phyloP scores from a whole-genome alignment of 2,113 vertebrate species.

The Scolopax mira region DNA sequence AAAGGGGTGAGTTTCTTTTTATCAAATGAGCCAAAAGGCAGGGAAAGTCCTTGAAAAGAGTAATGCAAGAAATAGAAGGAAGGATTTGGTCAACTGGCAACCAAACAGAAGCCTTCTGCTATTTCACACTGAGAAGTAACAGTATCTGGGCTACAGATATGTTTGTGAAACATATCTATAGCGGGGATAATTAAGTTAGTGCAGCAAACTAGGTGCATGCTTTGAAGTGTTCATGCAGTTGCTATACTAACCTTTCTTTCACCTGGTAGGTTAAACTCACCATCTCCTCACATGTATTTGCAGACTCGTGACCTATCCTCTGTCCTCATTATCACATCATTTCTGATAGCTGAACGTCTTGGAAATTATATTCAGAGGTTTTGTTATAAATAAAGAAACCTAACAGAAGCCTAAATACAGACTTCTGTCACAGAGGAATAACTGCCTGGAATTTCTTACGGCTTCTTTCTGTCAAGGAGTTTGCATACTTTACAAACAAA shows the following conservation, averaged over 20 bases:
- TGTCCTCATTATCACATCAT: conserved; percentile 71
- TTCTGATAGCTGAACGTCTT: conserved; percentile 33
- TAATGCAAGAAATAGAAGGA: conserved; percentile 60
- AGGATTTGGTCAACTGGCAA: conserved; percentile 70
- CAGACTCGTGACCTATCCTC: conserved; percentile 67
- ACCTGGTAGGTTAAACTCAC: conserved; percentile 71
- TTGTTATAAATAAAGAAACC: conserved; percentile 27
- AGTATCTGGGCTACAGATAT: conserved; percentile 69
- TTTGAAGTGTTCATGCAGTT: conserved; percentile 74
- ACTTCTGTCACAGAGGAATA: not conserved
- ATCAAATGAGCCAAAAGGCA: not conserved
- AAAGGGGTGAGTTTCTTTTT: not conserved
- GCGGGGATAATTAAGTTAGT: conserved; percentile 78
- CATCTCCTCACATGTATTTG: conserved; percentile 67
- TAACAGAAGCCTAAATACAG: conserved; percentile 4
- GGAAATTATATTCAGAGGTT: conserved; percentile 33
- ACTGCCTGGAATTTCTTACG: not conserved
- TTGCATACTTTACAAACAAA: not conserved
- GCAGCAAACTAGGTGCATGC: conserved; percentile 60
- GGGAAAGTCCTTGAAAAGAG: conserved; percentile 50
- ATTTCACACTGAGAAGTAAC: conserved; percentile 68
- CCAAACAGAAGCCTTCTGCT: conserved; percentile 48
- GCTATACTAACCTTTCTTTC: conserved; percentile 70
- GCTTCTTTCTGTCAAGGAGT: not conserved
- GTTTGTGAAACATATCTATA: conserved; percentile 71